Conservation (phyloP, 2,113 vertebrate species). For the Trinectes maculatus region DNA sequence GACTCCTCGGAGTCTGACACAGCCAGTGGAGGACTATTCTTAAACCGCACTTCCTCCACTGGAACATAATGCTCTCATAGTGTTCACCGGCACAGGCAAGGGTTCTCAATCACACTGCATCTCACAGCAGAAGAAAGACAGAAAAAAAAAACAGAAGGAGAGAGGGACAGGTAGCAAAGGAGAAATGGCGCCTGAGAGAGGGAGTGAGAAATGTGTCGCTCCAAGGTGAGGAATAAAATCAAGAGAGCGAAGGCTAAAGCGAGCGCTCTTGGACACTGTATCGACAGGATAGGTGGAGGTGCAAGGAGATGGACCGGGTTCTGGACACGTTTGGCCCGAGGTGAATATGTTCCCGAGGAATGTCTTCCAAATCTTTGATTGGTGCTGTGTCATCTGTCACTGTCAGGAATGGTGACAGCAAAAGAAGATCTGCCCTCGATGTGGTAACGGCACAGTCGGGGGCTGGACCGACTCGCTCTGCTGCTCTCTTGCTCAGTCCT, state of each 20-base stretch:
- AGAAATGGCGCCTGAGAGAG: conserved; percentile 12
- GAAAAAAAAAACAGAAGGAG: neutral
- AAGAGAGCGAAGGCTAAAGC: conserved; percentile 30
- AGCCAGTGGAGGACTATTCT: conserved; percentile 44
- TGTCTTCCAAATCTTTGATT: conserved; percentile 59
- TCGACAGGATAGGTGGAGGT: conserved; percentile 31
- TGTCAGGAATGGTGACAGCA: conserved; percentile 69
- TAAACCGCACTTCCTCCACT: conserved; percentile 42
- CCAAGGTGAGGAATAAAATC: conserved; percentile 37
- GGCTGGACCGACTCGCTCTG: conserved; percentile 21
- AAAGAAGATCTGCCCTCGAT: conserved; percentile 71
- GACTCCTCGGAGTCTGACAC: conserved; percentile 43
- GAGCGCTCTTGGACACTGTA: conserved; percentile 16
- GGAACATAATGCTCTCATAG: conserved; percentile 38
- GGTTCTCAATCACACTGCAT: conserved; percentile 51
- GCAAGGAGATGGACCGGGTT: conserved; percentile 43
- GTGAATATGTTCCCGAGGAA: conserved; percentile 67
- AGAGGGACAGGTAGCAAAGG: conserved; percentile 7
- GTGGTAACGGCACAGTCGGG: conserved; percentile 44
- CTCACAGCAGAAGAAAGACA: conserved; percentile 5
- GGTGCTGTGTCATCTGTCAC: conserved; percentile 77
- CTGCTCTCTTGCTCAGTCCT: conserved; percentile 17
- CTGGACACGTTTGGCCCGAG: conserved; percentile 67
- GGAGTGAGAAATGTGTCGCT: conserved; percentile 17
- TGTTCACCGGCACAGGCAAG: conserved; percentile 31